phyloP scores from a whole-genome alignment of 2,888 invertebrate genomes.

The Syrista parreyssii region DNA sequence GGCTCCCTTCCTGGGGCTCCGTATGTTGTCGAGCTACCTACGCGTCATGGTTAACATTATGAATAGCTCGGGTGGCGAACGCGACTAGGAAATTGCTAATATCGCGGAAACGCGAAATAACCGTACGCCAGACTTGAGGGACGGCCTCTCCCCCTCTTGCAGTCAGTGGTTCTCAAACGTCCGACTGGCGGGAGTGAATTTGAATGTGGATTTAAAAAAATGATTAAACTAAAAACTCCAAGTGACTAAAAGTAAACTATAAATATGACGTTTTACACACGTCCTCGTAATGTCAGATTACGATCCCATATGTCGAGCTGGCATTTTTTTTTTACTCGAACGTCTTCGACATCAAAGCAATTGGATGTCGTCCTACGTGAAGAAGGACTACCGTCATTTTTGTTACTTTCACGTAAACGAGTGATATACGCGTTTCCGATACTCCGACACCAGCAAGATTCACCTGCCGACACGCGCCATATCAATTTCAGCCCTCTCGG shows the following conservation, averaged over 20 bases:
- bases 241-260: not conserved
- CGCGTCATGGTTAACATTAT: not conserved
- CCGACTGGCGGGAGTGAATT: not conserved
- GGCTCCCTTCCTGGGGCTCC: not conserved
- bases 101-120: conserved; percentile 28
- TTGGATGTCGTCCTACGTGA: not conserved
- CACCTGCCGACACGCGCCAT: not conserved
- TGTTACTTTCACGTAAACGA: not conserved
- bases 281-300: not conserved
- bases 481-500: conserved; percentile 6
- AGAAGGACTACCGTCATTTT: not conserved
- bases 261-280: not conserved
- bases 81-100: conserved; percentile 28
- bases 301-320: not conserved
- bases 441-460: not conserved
- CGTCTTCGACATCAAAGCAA: not conserved
- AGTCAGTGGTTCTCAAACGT: not conserved
- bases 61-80: conserved; percentile 19
- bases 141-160: not conserved
- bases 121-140: conserved; percentile 1
- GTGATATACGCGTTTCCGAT: not conserved
- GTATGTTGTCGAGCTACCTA: not conserved
- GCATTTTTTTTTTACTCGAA: not conserved
- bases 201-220: not conserved
- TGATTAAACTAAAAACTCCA: not conserved